Evolutionary conservation across 2,113 vertebrate genomes (phyloP).

Genomic region (Anoura caudifer): DNA sequence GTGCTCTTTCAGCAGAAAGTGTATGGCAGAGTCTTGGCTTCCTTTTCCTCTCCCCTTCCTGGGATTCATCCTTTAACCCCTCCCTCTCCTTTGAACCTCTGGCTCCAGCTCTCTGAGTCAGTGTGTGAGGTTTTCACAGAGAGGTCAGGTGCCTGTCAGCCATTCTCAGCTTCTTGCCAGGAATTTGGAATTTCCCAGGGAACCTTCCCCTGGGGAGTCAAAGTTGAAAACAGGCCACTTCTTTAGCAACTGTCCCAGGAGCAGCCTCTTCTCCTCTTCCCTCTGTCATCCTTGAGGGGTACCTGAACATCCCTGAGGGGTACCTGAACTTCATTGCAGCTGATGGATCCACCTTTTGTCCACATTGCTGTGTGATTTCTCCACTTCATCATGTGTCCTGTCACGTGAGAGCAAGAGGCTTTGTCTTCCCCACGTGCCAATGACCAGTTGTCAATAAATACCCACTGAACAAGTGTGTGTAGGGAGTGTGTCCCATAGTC

Average conservation of each 20-base stretch:
- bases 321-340: not conserved
- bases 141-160: not conserved
- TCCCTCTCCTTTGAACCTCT: not conserved
- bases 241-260: not conserved
- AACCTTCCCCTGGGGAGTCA: not conserved
- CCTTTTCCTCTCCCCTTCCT: not conserved
- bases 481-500: not conserved
- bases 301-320: too few relatives aligned
- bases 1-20: not conserved
- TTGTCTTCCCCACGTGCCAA: not conserved
- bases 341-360: not conserved
- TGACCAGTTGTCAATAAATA: not conserved
- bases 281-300: not conserved
- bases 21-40: not conserved
- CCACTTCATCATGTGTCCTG: not conserved
- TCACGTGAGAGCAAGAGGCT: not conserved
- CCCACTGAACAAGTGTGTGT: not conserved
- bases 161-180: not conserved
- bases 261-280: not conserved
- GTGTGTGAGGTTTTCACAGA: not conserved
- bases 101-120: not conserved
- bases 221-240: not conserved
- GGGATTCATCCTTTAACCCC: not conserved
- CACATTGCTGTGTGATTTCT: not conserved
- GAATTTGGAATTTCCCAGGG: not conserved